Percentiles rank a stretch among this genome's conserved stretches.
phyloP scores from a whole-genome alignment of 2,797 vertebrate genomes.

The Rhabdophis nuchalis region DNA sequence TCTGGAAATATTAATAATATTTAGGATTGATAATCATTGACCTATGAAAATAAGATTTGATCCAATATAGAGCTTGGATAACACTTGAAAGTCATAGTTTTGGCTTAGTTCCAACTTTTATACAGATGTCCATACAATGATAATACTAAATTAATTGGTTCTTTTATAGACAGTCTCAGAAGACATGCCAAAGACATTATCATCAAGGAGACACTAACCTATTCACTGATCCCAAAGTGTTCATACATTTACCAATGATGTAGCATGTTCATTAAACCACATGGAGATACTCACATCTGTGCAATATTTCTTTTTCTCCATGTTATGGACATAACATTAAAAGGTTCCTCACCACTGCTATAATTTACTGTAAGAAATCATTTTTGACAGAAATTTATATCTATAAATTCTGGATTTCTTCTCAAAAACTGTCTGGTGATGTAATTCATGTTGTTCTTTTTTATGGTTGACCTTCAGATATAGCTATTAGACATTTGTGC shows the following conservation, averaged over 20 bases:
- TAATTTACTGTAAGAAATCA: background rate
- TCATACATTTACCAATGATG: background rate
- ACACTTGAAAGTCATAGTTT: constrained; percentile 16
- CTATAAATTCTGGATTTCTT: background rate
- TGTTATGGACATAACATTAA: background rate
- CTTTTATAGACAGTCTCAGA: background rate
- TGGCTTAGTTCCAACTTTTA: background rate
- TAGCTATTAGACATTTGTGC: background rate
- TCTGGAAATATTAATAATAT: background rate
- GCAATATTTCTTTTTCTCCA: background rate
- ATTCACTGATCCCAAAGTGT: background rate
- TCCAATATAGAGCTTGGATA: background rate
- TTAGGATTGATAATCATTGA: background rate
- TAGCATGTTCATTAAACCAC: background rate
- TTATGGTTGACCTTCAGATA: background rate
- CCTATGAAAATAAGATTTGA: background rate
- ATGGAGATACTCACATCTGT: background rate
- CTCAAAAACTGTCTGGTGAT: background rate
- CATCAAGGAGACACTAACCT: background rate
- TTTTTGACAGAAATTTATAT: background rate
- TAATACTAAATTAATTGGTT: background rate
- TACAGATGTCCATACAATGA: constrained; percentile 5
- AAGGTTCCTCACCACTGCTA: background rate
- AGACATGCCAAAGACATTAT: background rate
- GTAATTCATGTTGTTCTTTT: background rate